phyloP scores from a whole-genome alignment of 2,888 invertebrate species.

The Polia nebulosa region DNA sequence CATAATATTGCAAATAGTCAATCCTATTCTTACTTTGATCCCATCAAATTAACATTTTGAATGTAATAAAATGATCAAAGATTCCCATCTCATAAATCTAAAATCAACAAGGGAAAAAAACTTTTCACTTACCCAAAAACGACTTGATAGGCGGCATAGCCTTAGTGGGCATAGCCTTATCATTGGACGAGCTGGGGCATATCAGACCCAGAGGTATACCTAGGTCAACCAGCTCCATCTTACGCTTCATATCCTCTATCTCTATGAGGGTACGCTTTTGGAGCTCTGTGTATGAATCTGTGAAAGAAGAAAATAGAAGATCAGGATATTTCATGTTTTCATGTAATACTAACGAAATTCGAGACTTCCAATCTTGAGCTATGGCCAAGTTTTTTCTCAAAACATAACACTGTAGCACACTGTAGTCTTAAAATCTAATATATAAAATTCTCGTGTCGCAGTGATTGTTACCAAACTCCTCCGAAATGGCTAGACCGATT shows the following conservation, averaged over 20 bases:
- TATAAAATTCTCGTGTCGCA: too few relatives aligned
- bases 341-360: too few relatives aligned
- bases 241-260: slow-evolving; percentile 88
- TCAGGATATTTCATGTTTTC: not conserved
- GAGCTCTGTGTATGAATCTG: slow-evolving; percentile 74
- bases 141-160: slow-evolving; percentile 89
- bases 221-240: slow-evolving; percentile 87
- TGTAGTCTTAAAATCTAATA: too few relatives aligned
- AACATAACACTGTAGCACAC: too few relatives aligned
- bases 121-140: slow-evolving; percentile 79
- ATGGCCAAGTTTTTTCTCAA: too few relatives aligned
- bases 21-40: slow-evolving; percentile 13
- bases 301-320: not conserved
- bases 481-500: too few relatives aligned
- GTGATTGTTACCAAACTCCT: too few relatives aligned
- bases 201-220: slow-evolving; percentile 88
- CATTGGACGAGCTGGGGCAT: slow-evolving; percentile 81
- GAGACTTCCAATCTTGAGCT: not conserved
- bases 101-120: not conserved
- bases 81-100: not conserved
- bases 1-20: not conserved
- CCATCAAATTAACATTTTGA: not conserved
- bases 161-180: slow-evolving; percentile 88
- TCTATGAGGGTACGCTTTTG: slow-evolving; percentile 83
- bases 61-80: not conserved